Conservation (phyloP, 2,888 invertebrate species). For the Apocheima hispidaria region DNA sequence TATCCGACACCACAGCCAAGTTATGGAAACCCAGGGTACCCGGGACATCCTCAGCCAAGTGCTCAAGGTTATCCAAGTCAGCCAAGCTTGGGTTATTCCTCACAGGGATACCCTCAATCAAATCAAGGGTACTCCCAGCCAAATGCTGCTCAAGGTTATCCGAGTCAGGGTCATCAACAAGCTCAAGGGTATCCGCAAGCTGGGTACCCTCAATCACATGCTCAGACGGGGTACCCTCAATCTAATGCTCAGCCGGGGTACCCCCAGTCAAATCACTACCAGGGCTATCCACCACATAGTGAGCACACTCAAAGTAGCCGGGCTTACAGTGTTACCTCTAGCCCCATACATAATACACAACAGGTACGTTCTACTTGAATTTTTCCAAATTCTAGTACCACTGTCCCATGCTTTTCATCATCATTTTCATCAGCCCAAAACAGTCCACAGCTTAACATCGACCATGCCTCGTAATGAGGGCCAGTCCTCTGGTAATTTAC, state of each 20-base stretch:
- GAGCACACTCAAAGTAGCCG: slow-evolving; percentile 60
- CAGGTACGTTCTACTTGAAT: slow-evolving; percentile 68
- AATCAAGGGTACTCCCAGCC: slow-evolving; percentile 57
- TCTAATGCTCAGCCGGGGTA: slow-evolving; percentile 44
- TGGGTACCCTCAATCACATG: slow-evolving; percentile 46
- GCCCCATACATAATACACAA: slow-evolving; percentile 54
- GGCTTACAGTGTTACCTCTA: slow-evolving; percentile 63
- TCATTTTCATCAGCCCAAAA: background rate
- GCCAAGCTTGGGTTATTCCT: slow-evolving; percentile 54
- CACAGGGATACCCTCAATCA: slow-evolving; percentile 57
- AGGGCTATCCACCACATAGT: slow-evolving; percentile 61
- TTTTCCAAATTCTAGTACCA: slow-evolving; percentile 10
- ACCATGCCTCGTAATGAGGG: no score
- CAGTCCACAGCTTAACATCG: background rate
- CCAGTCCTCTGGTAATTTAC: no score
- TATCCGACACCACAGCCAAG: slow-evolving; percentile 56
- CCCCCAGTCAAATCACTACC: slow-evolving; percentile 63
- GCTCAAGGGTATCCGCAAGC: slow-evolving; percentile 49
- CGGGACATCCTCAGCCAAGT: slow-evolving; percentile 70
- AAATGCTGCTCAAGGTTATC: slow-evolving; percentile 49
- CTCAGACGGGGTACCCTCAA: slow-evolving; percentile 45
- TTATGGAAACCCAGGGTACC: slow-evolving; percentile 55
- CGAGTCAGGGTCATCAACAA: slow-evolving; percentile 40
- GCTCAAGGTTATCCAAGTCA: slow-evolving; percentile 52
- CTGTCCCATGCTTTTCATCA: background rate